Base-by-base conservation (phyloP, 2,113 vertebrate genomes). In the Forbesichthys agassizii region DNA sequence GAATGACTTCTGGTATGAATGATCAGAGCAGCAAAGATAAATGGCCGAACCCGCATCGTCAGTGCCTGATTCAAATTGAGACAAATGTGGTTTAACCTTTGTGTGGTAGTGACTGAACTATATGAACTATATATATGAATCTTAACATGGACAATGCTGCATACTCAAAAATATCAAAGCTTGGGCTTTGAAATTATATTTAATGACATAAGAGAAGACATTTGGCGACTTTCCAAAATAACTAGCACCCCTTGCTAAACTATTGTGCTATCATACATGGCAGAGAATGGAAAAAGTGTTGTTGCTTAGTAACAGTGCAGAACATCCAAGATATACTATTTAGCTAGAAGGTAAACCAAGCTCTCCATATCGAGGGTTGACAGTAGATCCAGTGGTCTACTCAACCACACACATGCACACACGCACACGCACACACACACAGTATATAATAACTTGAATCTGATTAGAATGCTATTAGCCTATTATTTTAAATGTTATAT, bases 41-140 rank as follows among this genome's bases (percentile, higher is more conserved):
- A 74, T 75, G 57, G 68, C n/a, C 59, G 54, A 75, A 78, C 66
- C 1, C 51, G 18, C 68, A 5, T n/a, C 8, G 2, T 55, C 7
- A n/a, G 1, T 55, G 11, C 65, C 48, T 16, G 48, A 53, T 56
- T 61, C 62, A 68, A 68, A 70, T 74, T 78, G 66, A 78, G 69
- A 78, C 63, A 75, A 46, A 12, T 12, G 64, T 70, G 5, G 16
- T 52, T 52, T 52, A 52, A 52, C 49, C 36, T 6, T 42, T 42
- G 36, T 42, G 36, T 42, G 4, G 27, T 27, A 27, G 27, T 42
- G 4, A 42, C 36, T 42, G 36, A 42, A 5, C n/a, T n/a, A n/a
- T n/a, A n/a, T n/a, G n/a, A n/a, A n/a, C n/a, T n/a, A n/a, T n/a
- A n/a, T n/a, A n/a, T n/a, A n/a, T 42, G 36, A 42, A 42, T 42